Percentiles rank a stretch among this genome's conserved stretches.
Evolutionary conservation across 1,140 invertebrate species (phyloP).

Genomic region (Agrypnia vestita): DNA sequence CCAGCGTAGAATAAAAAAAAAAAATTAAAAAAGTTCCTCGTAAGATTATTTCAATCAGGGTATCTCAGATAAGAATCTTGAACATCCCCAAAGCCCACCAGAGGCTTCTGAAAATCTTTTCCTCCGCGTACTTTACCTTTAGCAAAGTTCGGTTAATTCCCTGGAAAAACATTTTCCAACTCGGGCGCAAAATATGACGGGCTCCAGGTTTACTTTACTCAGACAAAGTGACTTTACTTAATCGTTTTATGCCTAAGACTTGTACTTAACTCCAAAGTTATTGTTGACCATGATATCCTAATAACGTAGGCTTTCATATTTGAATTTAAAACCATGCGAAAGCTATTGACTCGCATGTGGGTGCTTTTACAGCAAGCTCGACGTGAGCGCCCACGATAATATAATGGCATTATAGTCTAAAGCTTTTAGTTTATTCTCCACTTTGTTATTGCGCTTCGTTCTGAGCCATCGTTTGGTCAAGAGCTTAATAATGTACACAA

Average conservation of each 20-base stretch:
- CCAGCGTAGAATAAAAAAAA: too few species aligned
- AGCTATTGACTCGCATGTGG: not conserved
- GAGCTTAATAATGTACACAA: not conserved
- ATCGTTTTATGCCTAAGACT: not conserved
- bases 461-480: slow-evolving; percentile 12
- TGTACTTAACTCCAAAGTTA: slow-evolving; percentile 9
- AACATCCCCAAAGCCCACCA: not conserved
- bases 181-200: too few species aligned
- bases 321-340: slow-evolving; percentile 5
- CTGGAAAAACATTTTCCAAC: too few species aligned
- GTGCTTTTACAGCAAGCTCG: slow-evolving; percentile 10
- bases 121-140: too few species aligned
- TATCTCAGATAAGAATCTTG: not conserved
- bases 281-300: slow-evolving; percentile 25
- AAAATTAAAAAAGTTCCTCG: not conserved
- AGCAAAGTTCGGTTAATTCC: too few species aligned
- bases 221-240: slow-evolving; percentile 14
- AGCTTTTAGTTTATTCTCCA: not conserved
- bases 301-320: slow-evolving; percentile 2
- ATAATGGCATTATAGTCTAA: not conserved
- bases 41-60: not conserved
- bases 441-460: slow-evolving; percentile 4
- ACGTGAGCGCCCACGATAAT: not conserved
- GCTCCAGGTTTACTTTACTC: not conserved
- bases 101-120: not conserved